Evolutionary conservation across 2,113 vertebrate species (phyloP).

Genomic region (Cavia aperea): DNA sequence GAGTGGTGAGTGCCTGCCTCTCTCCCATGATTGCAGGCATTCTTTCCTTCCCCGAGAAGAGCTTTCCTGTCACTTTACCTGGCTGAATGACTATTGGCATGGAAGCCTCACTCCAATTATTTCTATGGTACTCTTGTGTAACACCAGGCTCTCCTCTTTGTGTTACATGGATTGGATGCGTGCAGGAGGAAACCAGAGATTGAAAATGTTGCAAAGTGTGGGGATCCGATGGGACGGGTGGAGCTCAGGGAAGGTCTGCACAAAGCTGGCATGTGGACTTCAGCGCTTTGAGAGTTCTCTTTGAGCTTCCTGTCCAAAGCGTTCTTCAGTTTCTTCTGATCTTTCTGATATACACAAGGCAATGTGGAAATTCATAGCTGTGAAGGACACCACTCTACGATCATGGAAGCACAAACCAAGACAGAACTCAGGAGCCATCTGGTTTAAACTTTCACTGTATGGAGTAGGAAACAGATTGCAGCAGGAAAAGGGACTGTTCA

Average conservation of each 20-base stretch:
- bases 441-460: background rate
- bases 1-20: background rate
- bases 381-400: background rate
- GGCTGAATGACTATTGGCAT: slow-evolving; percentile 40
- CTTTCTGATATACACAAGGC: background rate
- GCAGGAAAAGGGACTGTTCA: background rate
- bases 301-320: background rate
- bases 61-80: slow-evolving; percentile 2
- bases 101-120: slow-evolving; percentile 38
- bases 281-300: background rate
- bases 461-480: background rate
- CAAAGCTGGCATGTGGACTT: background rate
- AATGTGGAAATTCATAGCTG: background rate
- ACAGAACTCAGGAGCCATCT: background rate
- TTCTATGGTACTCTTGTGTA: slow-evolving; percentile 20
- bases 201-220: background rate
- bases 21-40: slow-evolving; percentile 27
- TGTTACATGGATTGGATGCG: background rate
- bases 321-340: background rate
- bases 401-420: background rate
- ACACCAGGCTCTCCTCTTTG: background rate
- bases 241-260: background rate
- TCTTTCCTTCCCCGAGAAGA: slow-evolving; percentile 37
- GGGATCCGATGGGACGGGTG: background rate
- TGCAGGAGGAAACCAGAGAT: slow-evolving; percentile 15